These are phyloP conservation scores for Suncus etruscus DNA, from an alignment of 2,113 vertebrate species.

Conservation along the genomic window DNA sequence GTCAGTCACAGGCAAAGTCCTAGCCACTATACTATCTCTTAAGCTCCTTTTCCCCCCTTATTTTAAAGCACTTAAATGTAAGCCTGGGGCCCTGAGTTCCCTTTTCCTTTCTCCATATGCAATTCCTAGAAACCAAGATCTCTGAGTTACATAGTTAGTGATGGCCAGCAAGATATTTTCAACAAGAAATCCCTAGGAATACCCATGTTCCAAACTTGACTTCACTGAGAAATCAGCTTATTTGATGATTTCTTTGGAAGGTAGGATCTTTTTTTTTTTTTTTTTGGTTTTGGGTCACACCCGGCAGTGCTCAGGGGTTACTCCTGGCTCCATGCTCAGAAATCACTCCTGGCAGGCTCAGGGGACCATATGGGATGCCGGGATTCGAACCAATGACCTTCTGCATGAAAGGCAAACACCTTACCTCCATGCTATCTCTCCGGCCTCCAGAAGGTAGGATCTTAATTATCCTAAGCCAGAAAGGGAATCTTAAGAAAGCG, in stretches of 20 bases:
- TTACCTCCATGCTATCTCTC: no score
- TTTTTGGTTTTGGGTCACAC: no score
- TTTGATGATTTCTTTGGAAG: constrained; percentile 33
- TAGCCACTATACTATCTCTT: neutral
- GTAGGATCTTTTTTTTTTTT: no score
- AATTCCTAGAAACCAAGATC: neutral
- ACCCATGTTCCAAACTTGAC: neutral
- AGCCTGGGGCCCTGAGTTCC: neutral
- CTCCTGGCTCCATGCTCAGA: no score
- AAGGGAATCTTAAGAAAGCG: constrained; percentile 27
- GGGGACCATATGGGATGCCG: no score
- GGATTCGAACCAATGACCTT: no score
- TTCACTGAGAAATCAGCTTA: neutral
- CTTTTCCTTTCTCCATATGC: constrained; percentile 40
- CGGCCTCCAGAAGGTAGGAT: neutral
- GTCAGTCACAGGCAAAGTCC: no score
- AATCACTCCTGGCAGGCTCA: no score
- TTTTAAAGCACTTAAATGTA: constrained; percentile 1
- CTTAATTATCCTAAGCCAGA: constrained; percentile 40
- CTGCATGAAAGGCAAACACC: no score
- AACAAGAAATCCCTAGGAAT: neutral
- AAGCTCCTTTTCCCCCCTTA: no score
- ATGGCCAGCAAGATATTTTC: constrained; percentile 13
- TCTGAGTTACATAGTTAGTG: neutral
- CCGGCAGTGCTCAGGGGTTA: no score